Evolutionary conservation across 2,888 invertebrate genomes (phyloP).

Genomic region (Oscheius sp.): DNA sequence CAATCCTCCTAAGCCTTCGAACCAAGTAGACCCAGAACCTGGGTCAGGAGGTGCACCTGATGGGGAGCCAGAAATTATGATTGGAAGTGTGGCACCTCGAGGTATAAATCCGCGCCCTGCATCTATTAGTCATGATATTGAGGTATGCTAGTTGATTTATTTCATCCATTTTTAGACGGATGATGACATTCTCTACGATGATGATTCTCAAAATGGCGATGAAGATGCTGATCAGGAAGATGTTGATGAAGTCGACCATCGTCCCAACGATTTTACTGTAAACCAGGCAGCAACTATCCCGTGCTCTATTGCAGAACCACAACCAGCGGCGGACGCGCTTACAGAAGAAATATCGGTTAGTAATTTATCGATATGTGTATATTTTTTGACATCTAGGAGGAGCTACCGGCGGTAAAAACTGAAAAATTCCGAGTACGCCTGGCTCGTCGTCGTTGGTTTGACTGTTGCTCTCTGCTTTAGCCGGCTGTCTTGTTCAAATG

Average conservation of each 20-base stretch:
- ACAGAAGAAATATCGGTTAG: not conserved
- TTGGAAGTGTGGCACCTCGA: not conserved
- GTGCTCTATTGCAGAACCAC: not conserved
- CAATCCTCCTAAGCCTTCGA: not conserved
- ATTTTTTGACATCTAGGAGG: not conserved
- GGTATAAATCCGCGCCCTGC: not conserved
- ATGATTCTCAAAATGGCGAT: not conserved
- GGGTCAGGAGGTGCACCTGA: not conserved
- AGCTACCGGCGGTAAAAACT: not conserved
- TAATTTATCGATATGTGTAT: not conserved
- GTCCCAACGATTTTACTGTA: not conserved
- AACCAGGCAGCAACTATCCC: not conserved
- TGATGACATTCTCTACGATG: conserved; percentile 1
- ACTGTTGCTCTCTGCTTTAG: not conserved
- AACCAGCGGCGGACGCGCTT: not conserved
- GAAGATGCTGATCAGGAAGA: not conserved
- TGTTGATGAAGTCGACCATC: not conserved
- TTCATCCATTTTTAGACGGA: not conserved
- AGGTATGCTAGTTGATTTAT: not conserved
- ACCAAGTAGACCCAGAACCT: not conserved
- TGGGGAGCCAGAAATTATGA: not conserved
- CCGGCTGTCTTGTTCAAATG: no score
- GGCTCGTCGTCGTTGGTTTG: conserved; percentile 6
- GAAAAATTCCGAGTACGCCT: not conserved
- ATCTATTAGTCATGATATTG: not conserved